Percentiles rank a stretch among this genome's conserved stretches.
Conservation (phyloP, 2,888 invertebrate genomes). For the Andrena hattorfiana region DNA sequence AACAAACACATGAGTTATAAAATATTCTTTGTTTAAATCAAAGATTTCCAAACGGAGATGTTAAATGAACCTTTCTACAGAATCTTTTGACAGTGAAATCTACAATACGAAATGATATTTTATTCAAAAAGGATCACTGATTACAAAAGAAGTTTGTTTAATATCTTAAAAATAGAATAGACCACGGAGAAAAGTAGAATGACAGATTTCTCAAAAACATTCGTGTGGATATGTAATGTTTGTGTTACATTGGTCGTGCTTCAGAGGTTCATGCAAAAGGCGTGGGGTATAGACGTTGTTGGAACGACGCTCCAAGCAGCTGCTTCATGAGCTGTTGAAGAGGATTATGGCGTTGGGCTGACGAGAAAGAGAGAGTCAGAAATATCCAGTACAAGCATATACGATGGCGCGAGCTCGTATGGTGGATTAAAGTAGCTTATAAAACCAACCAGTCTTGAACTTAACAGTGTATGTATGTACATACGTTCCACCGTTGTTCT, state of each 20-base stretch:
- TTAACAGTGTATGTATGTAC: not conserved
- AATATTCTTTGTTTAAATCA: too few relatives aligned
- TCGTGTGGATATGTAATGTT: not conserved
- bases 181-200: not conserved
- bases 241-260: constrained; percentile 16
- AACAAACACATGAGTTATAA: too few relatives aligned
- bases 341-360: constrained; percentile 46
- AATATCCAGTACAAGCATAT: constrained; percentile 23
- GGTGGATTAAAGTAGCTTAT: constrained; percentile 69
- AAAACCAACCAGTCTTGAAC: constrained; percentile 50
- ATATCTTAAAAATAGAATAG: not conserved
- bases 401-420: constrained; percentile 45
- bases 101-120: too few relatives aligned
- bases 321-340: constrained; percentile 52
- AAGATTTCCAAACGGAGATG: too few relatives aligned
- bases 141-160: too few relatives aligned
- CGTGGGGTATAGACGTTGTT: not conserved
- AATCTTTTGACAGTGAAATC: too few relatives aligned
- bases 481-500: not conserved
- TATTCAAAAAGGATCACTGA: too few relatives aligned
- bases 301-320: constrained; percentile 27
- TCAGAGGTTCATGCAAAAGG: constrained; percentile 17
- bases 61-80: too few relatives aligned
- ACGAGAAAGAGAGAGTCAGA: constrained; percentile 31
- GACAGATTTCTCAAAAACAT: not conserved